These are phyloP conservation scores for Hermetia illucens DNA, from an alignment of 1,140 invertebrate species.

Conservation along the genomic window DNA sequence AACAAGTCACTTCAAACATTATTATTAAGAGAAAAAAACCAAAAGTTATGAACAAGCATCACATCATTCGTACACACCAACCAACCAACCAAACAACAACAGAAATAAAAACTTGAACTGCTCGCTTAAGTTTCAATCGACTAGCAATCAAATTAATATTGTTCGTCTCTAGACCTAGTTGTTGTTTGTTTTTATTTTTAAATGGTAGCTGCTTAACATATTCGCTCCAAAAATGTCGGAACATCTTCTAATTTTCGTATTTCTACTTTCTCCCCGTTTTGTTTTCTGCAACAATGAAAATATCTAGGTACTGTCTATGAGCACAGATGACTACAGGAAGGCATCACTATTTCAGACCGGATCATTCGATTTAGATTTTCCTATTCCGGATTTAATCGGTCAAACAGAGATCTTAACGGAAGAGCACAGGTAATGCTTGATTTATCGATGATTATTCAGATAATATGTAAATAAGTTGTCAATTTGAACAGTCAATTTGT, in stretches of 20 bases:
- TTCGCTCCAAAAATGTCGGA: not conserved
- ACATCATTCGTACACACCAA: no score
- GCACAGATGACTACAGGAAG: slow-evolving; percentile 66
- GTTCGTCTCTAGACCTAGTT: not conserved
- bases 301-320: slow-evolving; percentile 85
- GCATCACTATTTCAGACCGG: slow-evolving; percentile 61
- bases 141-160: no score
- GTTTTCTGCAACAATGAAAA: not conserved
- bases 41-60: no score
- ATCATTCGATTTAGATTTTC: slow-evolving; percentile 70
- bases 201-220: not conserved
- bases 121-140: no score
- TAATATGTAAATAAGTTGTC: not conserved
- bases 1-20: no score
- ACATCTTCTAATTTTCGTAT: not conserved
- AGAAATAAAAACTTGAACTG: no score
- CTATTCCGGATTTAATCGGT: slow-evolving; percentile 76
- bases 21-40: no score
- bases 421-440: slow-evolving; percentile 48
- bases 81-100: no score
- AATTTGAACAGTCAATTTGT: not conserved
- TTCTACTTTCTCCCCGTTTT: no score
- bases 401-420: slow-evolving; percentile 78
- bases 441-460: not conserved
- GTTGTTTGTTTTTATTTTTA: not conserved